phyloP scores from a whole-genome alignment of 2,797 vertebrate species.

The Cyclura pinguis region DNA sequence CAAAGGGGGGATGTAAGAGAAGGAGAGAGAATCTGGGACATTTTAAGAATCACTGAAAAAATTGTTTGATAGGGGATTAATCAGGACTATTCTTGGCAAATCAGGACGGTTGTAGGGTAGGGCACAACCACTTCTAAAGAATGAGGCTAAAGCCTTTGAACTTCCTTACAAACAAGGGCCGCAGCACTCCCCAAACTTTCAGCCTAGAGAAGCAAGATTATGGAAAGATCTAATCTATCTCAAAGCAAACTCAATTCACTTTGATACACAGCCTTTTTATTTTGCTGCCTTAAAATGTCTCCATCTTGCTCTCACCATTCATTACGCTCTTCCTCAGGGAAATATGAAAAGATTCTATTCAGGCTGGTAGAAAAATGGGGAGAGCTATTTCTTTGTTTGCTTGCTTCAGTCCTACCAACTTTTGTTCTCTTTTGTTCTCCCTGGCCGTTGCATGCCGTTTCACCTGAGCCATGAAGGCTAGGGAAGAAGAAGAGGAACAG shows the following conservation, averaged over 20 bases:
- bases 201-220: slow-evolving; percentile 65
- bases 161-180: slow-evolving; percentile 40
- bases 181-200: slow-evolving; percentile 42
- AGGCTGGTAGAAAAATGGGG: slow-evolving; percentile 36
- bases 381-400: slow-evolving; percentile 73
- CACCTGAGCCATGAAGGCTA: slow-evolving; percentile 69
- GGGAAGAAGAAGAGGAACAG: slow-evolving; percentile 60
- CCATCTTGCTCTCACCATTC: slow-evolving; percentile 73
- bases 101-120: no score
- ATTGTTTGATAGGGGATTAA: no score
- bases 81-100: no score
- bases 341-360: slow-evolving; percentile 78
- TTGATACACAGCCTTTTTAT: slow-evolving; percentile 78
- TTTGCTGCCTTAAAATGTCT: slow-evolving; percentile 77
- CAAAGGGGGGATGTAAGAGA: no score
- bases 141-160: neutral
- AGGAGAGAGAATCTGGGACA: no score
- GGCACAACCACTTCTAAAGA: neutral
- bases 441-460: slow-evolving; percentile 77
- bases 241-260: slow-evolving; percentile 72
- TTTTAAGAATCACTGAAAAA: no score
- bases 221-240: slow-evolving; percentile 72
- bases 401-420: slow-evolving; percentile 79
- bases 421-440: slow-evolving; percentile 80
- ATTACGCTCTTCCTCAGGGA: slow-evolving; percentile 78